These are phyloP conservation scores for Crenichthys baileyi DNA, from an alignment of 2,797 vertebrate species.

Conservation along the genomic window DNA sequence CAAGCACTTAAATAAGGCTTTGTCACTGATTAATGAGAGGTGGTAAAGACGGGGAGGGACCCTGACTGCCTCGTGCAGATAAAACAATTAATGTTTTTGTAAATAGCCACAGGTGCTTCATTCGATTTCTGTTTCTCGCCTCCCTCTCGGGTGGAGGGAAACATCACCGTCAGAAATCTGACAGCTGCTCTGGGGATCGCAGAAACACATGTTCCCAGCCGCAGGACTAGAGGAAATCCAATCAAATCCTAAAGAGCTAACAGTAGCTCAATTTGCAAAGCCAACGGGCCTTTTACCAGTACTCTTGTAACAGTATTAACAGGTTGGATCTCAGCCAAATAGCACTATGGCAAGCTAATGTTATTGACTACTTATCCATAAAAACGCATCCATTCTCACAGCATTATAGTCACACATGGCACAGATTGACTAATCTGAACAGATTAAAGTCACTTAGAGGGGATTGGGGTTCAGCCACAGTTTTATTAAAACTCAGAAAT, in stretches of 20 bases:
- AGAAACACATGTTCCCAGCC: conserved; percentile 81
- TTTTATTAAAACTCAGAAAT: conserved; percentile 72
- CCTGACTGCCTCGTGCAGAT: conserved; percentile 68
- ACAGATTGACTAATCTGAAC: conserved; percentile 67
- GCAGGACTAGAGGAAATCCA: conserved; percentile 74
- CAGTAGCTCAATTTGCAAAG: conserved; percentile 75
- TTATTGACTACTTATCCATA: conserved; percentile 81
- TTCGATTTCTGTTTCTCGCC: conserved; percentile 25
- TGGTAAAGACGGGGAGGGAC: conserved; percentile 65
- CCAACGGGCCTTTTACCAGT: conserved; percentile 76
- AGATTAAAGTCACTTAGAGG: conserved; percentile 76
- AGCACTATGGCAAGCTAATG: conserved; percentile 73
- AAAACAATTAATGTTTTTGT: conserved; percentile 81
- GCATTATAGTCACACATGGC: conserved; percentile 65
- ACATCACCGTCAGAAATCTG: conserved; percentile 66
- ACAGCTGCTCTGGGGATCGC: conserved; percentile 78
- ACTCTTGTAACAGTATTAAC: conserved; percentile 77
- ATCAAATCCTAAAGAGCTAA: conserved; percentile 71
- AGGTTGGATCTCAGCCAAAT: conserved; percentile 73
- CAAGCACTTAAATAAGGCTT: conserved; percentile 80
- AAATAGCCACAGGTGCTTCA: conserved; percentile 75
- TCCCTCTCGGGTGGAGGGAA: conserved; percentile 49
- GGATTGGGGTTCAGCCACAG: conserved; percentile 67
- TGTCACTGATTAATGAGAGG: conserved; percentile 83
- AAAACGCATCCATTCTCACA: conserved; percentile 71